These are phyloP conservation scores for Euzetes globulus DNA, from an alignment of 2,888 invertebrate species.

Conservation along the genomic window DNA sequence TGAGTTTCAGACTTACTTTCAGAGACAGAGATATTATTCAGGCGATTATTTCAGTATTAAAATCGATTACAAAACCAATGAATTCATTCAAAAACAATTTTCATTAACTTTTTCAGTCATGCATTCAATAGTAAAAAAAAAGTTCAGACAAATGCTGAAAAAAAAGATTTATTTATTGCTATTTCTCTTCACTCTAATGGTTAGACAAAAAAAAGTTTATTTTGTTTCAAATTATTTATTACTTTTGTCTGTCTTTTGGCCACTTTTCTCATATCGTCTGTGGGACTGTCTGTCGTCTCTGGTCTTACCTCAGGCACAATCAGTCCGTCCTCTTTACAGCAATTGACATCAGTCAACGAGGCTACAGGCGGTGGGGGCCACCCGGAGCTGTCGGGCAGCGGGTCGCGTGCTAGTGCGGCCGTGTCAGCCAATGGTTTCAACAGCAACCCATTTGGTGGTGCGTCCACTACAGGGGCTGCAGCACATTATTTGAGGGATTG, in stretches of 20 bases:
- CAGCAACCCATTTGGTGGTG: constrained; percentile 17
- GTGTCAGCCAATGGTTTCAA: constrained; percentile 25
- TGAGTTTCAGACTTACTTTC: too few species aligned
- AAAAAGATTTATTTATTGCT: not conserved
- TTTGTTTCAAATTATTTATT: not conserved
- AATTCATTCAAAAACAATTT: too few species aligned
- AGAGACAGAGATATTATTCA: too few species aligned
- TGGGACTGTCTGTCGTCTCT: too few species aligned
- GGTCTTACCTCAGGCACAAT: constrained; percentile 1
- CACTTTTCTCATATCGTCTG: not conserved
- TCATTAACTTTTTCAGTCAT: too few species aligned
- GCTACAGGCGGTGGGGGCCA: not conserved
- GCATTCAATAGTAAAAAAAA: not conserved
- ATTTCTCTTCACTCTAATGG: too few species aligned
- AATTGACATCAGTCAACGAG: constrained; percentile 9
- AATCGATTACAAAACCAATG: too few species aligned
- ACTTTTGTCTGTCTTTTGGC: not conserved
- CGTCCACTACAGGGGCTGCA: not conserved
- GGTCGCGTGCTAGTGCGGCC: not conserved
- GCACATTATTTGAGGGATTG: not conserved
- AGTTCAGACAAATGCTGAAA: not conserved
- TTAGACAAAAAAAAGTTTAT: too few species aligned
- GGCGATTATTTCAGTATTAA: too few species aligned
- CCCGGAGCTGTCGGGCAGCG: not conserved
- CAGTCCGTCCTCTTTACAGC: constrained; percentile 18